phyloP scores from a whole-genome alignment of 37 sponge, comb jelly and placozoan genomes.

The Petrosia ficiformis region DNA sequence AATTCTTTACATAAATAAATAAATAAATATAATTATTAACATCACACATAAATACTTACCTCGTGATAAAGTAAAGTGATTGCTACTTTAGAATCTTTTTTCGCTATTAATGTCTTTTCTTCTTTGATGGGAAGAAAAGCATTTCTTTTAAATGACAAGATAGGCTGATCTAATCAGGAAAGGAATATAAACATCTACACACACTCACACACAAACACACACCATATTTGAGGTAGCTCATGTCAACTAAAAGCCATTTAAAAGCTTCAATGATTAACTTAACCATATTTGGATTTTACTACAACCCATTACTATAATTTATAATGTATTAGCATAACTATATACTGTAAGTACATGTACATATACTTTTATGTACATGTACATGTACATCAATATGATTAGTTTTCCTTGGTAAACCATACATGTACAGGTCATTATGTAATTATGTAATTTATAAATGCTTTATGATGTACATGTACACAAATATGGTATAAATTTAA shows the following conservation, averaged over 20 bases:
- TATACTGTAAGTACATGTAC: too few relatives aligned
- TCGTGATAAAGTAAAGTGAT: constrained; percentile 74
- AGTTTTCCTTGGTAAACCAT: too few relatives aligned
- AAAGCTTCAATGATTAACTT: neutral
- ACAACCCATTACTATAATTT: too few relatives aligned
- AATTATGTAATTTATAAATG: too few relatives aligned
- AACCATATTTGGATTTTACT: neutral
- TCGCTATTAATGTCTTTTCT: constrained; percentile 55
- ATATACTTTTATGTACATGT: too few relatives aligned
- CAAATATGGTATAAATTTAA: neutral
- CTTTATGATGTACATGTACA: neutral
- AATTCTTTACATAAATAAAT: too few relatives aligned
- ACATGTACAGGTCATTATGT: too few relatives aligned
- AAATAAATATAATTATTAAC: too few relatives aligned
- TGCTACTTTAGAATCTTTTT: constrained; percentile 24
- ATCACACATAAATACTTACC: constrained; percentile 23
- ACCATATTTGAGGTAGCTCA: too few relatives aligned
- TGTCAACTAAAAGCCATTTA: neutral
- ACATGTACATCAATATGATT: too few relatives aligned
- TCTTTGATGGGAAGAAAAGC: constrained; percentile 65
- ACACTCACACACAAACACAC: too few relatives aligned
- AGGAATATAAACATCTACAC: neutral
- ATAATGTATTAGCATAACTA: too few relatives aligned
- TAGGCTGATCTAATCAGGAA: constrained; percentile 56
- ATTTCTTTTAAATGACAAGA: constrained; percentile 64